Evolutionary conservation across 2,797 vertebrate genomes (phyloP).

Genomic region (Sphenopsis melanotis): DNA sequence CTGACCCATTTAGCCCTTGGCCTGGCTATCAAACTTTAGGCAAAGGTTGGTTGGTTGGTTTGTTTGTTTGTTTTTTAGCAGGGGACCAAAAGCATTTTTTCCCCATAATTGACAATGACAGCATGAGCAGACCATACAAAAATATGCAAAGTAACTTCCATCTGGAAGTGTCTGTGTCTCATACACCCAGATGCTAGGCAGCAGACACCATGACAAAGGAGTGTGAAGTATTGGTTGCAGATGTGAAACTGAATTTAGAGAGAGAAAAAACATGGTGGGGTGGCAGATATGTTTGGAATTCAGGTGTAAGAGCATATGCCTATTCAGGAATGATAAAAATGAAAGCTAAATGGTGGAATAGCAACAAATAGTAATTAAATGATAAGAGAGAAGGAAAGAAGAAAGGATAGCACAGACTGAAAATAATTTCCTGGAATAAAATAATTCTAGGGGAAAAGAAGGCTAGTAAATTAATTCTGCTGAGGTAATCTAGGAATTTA

Average conservation of each 20-base stretch:
- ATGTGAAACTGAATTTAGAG: neutral
- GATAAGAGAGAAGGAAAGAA: slow-evolving; percentile 18
- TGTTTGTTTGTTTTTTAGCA: neutral
- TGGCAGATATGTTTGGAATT: neutral
- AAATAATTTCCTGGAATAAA: slow-evolving; percentile 24
- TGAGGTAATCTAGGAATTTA: slow-evolving; percentile 1
- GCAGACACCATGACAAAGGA: neutral
- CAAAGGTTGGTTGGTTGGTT: neutral
- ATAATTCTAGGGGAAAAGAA: slow-evolving; percentile 18
- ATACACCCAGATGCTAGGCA: neutral
- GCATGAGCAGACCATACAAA: neutral
- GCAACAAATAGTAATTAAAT: slow-evolving; percentile 44
- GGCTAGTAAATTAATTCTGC: neutral
- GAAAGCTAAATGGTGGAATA: neutral
- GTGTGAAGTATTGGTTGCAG: neutral
- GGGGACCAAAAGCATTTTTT: neutral
- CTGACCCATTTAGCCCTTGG: neutral
- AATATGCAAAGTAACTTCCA: neutral
- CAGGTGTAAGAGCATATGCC: neutral
- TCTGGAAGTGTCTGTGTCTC: neutral
- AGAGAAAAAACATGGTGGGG: neutral
- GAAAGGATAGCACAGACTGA: neutral
- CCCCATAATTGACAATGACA: neutral
- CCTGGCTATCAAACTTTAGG: neutral
- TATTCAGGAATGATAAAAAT: neutral